These are phyloP conservation scores for Cepaea nemoralis DNA, from an alignment of 1,140 invertebrate genomes.

Conservation along the genomic window DNA sequence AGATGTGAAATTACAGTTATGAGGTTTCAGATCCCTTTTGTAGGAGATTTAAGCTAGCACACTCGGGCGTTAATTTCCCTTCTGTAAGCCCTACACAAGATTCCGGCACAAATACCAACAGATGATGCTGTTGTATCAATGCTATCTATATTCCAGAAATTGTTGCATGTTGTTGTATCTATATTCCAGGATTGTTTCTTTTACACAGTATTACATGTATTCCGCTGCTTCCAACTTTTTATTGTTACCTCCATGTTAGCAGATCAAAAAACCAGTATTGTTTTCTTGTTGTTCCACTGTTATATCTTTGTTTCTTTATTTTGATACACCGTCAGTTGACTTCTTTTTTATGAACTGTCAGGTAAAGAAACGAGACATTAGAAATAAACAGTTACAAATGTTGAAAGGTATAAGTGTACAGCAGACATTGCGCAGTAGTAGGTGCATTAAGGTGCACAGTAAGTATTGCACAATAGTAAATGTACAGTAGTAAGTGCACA, in stretches of 20 bases:
- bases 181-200: slow-evolving; percentile 35
- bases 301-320: neutral
- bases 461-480: too few relatives aligned
- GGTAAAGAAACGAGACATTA: neutral
- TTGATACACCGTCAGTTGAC: too few relatives aligned
- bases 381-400: neutral
- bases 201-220: slow-evolving; percentile 29
- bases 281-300: neutral
- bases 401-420: neutral
- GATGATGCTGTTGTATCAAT: neutral
- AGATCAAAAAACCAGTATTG: neutral
- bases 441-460: too few relatives aligned
- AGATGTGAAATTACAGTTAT: too few relatives aligned
- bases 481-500: too few relatives aligned
- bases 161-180: slow-evolving; percentile 7
- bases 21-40: too few relatives aligned
- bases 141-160: neutral
- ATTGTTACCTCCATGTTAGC: slow-evolving; percentile 3
- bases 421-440: too few relatives aligned
- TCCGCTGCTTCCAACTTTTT: slow-evolving; percentile 20
- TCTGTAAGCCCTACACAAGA: too few relatives aligned
- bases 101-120: neutral
- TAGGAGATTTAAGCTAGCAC: too few relatives aligned
- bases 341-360: neutral
- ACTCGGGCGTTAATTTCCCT: too few relatives aligned